Percentiles rank a stretch among this genome's conserved stretches.
Evolutionary conservation across 2,888 invertebrate species (phyloP).

Genomic region (Abrostola triplasia): DNA sequence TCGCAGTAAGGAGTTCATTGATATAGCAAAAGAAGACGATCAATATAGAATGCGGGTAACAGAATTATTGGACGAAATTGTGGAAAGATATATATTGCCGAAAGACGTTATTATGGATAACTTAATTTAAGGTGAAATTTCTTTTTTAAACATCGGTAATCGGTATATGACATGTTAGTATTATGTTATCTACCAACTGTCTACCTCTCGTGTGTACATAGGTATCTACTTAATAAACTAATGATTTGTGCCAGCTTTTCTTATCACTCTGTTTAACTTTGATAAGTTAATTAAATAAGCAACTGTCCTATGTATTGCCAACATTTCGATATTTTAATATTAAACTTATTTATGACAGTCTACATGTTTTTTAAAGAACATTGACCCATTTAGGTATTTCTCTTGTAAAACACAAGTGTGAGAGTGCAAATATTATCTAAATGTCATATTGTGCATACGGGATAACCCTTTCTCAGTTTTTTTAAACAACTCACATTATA

Average conservation of each 20-base stretch:
- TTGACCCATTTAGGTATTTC: no score
- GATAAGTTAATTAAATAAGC: conserved; percentile 10
- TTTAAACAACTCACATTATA: no score
- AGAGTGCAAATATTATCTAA: no score
- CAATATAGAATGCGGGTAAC: conserved; percentile 78
- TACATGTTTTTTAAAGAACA: no score
- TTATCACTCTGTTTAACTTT: conserved; percentile 19
- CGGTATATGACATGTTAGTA: not conserved
- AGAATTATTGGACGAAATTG: conserved; percentile 88
- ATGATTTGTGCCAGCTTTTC: not conserved
- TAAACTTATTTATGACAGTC: not conserved
- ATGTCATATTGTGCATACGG: no score
- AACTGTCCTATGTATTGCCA: not conserved
- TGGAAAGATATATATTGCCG: conserved; percentile 78
- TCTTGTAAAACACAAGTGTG: no score
- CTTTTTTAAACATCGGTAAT: not conserved
- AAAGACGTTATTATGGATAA: conserved; percentile 11
- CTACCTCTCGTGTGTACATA: not conserved
- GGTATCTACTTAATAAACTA: not conserved
- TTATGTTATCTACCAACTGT: not conserved
- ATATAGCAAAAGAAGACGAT: conserved; percentile 66
- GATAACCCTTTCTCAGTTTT: no score
- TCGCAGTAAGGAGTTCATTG: conserved; percentile 74
- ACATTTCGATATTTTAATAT: not conserved
- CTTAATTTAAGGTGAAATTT: not conserved